Base-by-base conservation (phyloP, 2,888 invertebrate species). In the Drosophila suboccidentalis region DNA sequence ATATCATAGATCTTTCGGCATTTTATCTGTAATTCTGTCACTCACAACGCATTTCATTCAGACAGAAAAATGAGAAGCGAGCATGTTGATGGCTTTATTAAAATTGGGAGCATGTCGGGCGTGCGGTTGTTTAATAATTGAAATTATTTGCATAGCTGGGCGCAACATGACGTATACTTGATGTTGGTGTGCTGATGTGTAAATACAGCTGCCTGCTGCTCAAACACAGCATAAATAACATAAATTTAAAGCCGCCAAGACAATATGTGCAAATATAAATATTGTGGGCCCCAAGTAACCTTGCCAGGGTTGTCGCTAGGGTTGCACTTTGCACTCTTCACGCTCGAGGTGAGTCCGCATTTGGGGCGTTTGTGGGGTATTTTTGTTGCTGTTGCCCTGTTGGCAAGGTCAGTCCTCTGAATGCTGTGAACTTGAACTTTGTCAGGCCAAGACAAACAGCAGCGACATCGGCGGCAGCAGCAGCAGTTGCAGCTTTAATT, bases 371-470 rank as follows among this genome's bases (percentile, higher is more conserved):
- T 49, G 38, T 63, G n/a, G 17, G 50, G 41, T 76, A 66, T 71
- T 57, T 76, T 61, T 46, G 70, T 46, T n/a, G n/a, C n/a, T n/a
- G 70, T 41, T 4, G 36, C 34, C 36, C 50, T 36, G 50, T 13
- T 36, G 19, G 61, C 78, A 79, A 78, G 79, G 80, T 75, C 80
- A 69, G 53, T 50, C 43, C 51, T 53, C 49, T 50, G 39, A 65
- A 38, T 43, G 44, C 19, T 57, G 60, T 60, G 80, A 78, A 78
- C 78, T 78, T 78, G 78, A 78, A 80, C 78, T 79, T 75, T 75
- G 76, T 72, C 72, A 72, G 75, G 49, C 46, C 61, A 62, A 76
- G 76, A 72, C 55, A 60, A 76, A 65, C 61, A 60, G 51, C 55
- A 47, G 46, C 41, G 38, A 29, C 46, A 32, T 22, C 9, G 32